Evolutionary conservation across 2,113 vertebrate genomes (phyloP).

Genomic region (Silurus meridionalis): DNA sequence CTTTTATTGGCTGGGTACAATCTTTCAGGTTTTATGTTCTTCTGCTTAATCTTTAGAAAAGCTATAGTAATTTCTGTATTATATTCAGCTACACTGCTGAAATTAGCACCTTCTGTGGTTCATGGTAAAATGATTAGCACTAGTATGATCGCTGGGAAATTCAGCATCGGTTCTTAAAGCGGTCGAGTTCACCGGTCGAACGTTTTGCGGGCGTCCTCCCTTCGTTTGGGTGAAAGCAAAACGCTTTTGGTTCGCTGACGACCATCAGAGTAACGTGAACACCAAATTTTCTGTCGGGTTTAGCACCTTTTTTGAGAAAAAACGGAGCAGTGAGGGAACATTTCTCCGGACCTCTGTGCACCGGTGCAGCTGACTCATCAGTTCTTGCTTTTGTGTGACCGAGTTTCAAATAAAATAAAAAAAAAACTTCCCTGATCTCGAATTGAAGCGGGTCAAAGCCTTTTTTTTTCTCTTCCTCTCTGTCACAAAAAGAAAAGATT

Average conservation of each 20-base stretch:
- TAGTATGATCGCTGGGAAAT: background rate
- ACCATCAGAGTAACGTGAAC: background rate
- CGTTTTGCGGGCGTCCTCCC: background rate
- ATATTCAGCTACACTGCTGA: background rate
- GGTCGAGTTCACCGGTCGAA: background rate
- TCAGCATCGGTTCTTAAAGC: background rate
- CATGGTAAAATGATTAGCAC: background rate
- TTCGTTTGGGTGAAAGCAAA: background rate
- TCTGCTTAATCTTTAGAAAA: too few species aligned
- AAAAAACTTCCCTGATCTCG: slow-evolving; percentile 38
- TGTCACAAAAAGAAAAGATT: slow-evolving; percentile 77
- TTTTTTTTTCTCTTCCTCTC: slow-evolving; percentile 58
- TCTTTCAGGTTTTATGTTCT: background rate
- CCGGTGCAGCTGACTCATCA: slow-evolving; percentile 42
- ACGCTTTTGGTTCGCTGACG: background rate
- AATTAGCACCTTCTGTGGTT: background rate
- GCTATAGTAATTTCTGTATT: background rate
- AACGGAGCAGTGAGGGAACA: background rate
- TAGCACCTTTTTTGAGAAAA: background rate
- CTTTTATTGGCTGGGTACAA: background rate
- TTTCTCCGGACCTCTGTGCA: background rate
- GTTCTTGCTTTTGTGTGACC: slow-evolving; percentile 21
- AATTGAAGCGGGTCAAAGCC: slow-evolving; percentile 47
- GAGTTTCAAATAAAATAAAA: slow-evolving; percentile 40
- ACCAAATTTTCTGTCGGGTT: background rate